Evolutionary conservation across 1,140 invertebrate genomes (phyloP).

Genomic region (Ooceraea biroi): DNA sequence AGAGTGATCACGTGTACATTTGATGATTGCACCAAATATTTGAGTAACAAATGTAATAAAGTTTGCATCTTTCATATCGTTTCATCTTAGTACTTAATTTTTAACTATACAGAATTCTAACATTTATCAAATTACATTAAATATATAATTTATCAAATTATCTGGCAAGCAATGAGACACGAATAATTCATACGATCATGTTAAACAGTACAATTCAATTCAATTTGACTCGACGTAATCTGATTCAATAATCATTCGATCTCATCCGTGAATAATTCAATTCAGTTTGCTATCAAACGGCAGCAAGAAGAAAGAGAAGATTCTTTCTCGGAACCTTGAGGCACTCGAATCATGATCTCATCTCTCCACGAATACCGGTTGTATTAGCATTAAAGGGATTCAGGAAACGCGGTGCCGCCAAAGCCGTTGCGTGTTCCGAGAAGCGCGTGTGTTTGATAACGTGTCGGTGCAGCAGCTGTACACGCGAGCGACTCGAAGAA

Average conservation of each 20-base stretch:
- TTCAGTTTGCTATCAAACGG: neutral
- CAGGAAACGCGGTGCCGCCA: neutral
- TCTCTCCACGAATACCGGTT: conserved; percentile 7
- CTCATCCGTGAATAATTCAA: no score
- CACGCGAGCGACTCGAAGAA: neutral
- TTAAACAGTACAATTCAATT: no score
- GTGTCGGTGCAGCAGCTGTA: neutral
- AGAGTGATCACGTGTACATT: neutral
- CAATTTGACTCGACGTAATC: no score
- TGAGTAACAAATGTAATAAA: neutral
- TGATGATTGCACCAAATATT: neutral
- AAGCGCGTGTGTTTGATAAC: conserved; percentile 10
- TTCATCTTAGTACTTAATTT: neutral
- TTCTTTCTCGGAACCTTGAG: neutral
- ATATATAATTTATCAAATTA: no score
- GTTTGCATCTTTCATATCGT: no score
- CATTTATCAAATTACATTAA: no score
- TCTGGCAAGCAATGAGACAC: no score
- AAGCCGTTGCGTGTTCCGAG: conserved; percentile 13
- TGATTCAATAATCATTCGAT: no score
- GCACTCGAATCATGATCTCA: neutral
- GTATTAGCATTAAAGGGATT: conserved; percentile 3
- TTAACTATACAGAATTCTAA: neutral
- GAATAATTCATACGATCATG: no score
- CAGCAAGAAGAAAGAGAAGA: neutral